Conservation (phyloP, 2,113 vertebrate species). For the Ceyx cyanopectus region DNA sequence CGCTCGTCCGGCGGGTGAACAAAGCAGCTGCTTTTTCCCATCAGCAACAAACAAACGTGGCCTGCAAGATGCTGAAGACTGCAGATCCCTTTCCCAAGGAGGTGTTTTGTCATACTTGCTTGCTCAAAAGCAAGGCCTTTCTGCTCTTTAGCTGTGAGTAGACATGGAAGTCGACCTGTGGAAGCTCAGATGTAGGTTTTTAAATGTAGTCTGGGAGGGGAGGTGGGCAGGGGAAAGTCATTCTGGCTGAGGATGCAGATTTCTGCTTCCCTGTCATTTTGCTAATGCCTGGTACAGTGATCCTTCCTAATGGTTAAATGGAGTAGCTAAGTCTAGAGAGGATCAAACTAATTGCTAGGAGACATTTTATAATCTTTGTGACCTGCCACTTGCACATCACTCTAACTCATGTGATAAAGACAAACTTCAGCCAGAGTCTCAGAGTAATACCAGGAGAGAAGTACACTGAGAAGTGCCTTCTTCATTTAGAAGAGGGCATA, state of each 20-base stretch:
- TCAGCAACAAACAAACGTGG: not conserved
- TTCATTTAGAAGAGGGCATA: not conserved
- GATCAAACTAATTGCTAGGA: not conserved
- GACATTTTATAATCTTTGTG: not conserved
- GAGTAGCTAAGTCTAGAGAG: not conserved
- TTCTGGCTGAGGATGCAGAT: not conserved
- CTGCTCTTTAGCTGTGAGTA: not conserved
- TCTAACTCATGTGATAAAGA: not conserved
- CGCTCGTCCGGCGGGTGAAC: fast-evolving
- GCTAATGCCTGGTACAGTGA: not conserved
- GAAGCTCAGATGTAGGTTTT: not conserved
- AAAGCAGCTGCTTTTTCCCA: not conserved
- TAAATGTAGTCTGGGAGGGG: not conserved
- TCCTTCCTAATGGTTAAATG: not conserved
- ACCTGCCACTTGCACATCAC: not conserved
- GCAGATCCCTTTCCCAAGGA: not conserved
- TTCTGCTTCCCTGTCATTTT: not conserved
- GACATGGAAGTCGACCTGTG: not conserved
- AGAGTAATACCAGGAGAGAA: not conserved
- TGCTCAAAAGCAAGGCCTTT: not conserved
- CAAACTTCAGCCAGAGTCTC: not conserved
- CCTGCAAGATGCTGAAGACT: not conserved
- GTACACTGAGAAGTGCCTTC: not conserved
- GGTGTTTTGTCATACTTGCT: not conserved
- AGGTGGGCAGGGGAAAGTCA: not conserved